Evolutionary conservation across 1,140 invertebrate species (phyloP).

Genomic region (Adelges cooleyi): DNA sequence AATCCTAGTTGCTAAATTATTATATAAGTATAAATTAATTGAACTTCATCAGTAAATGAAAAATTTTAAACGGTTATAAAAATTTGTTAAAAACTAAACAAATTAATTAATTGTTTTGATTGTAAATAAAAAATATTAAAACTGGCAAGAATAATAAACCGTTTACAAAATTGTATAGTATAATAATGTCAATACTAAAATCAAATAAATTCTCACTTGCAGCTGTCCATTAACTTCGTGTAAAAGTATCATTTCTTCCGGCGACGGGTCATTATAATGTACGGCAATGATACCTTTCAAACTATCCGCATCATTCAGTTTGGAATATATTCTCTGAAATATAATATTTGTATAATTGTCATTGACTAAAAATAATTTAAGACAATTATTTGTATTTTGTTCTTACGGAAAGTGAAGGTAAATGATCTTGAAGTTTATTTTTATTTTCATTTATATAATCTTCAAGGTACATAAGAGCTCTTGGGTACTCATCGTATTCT

Average conservation of each 20-base stretch:
- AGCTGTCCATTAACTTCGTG: constrained; percentile 57
- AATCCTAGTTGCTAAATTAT: too few relatives aligned
- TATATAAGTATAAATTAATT: too few relatives aligned
- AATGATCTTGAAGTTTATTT: constrained; percentile 46
- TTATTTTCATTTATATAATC: constrained; percentile 50
- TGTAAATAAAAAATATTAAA: too few relatives aligned
- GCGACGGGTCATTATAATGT: constrained; percentile 49
- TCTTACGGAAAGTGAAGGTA: constrained; percentile 35
- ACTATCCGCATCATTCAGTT: constrained; percentile 63
- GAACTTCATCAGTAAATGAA: too few relatives aligned
- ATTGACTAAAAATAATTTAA: background rate
- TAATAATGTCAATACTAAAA: too few relatives aligned
- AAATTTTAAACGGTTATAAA: too few relatives aligned
- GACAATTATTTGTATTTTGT: background rate
- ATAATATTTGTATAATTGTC: constrained; percentile 34
- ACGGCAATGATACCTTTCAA: constrained; percentile 57
- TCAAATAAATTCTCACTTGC: constrained; percentile 13
- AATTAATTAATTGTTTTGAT: too few relatives aligned
- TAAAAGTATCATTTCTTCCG: constrained; percentile 43
- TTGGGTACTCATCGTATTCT: constrained; percentile 56
- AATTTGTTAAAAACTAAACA: too few relatives aligned
- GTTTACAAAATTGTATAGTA: too few relatives aligned
- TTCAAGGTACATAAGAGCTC: constrained; percentile 62
- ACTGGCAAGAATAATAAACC: too few relatives aligned
- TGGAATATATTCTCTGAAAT: constrained; percentile 59